Conservation (phyloP, 2,113 vertebrate species). For the Muntiacus muntjak region DNA sequence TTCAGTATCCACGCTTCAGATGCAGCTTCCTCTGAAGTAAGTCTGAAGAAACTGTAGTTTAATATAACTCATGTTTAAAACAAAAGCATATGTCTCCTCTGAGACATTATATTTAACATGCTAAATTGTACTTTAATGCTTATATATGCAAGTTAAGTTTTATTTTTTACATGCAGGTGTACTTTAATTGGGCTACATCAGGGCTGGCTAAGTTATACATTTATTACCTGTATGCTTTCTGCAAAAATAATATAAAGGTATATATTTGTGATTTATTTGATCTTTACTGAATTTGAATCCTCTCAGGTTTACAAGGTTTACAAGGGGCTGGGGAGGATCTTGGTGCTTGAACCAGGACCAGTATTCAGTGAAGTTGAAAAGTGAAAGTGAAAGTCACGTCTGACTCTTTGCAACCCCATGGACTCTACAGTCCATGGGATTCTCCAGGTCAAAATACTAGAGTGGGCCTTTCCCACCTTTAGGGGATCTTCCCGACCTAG, state of each 20-base stretch:
- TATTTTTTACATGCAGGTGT: background rate
- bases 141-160: background rate
- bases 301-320: background rate
- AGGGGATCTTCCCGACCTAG: background rate
- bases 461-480: background rate
- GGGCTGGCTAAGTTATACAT: background rate
- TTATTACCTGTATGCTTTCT: background rate
- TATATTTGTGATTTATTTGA: background rate
- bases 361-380: background rate
- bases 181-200: background rate
- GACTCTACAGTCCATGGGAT: background rate
- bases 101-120: background rate
- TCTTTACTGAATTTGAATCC: too few relatives aligned
- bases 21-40: background rate
- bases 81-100: background rate
- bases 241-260: background rate
- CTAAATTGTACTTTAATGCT: background rate
- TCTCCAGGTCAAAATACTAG: background rate
- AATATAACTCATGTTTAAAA: background rate
- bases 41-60: background rate
- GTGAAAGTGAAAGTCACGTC: background rate
- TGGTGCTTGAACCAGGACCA: background rate
- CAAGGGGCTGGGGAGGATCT: background rate
- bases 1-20: background rate
- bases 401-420: background rate